Percentiles rank a stretch among this genome's conserved stretches.
phyloP scores from a whole-genome alignment of 2,113 vertebrate species.

The Perognathus longimembris region DNA sequence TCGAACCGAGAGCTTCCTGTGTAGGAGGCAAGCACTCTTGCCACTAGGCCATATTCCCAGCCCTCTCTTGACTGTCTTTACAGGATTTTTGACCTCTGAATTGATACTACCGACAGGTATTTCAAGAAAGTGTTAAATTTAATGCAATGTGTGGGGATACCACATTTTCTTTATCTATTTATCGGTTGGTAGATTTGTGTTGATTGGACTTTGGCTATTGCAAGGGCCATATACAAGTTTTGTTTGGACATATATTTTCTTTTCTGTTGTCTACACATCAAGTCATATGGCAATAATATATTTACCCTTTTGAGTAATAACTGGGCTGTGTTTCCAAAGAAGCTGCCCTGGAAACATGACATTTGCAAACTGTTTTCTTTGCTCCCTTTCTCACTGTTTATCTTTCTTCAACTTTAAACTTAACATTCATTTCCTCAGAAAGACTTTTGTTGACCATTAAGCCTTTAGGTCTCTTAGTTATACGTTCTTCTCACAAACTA shows the following conservation, averaged over 20 bases:
- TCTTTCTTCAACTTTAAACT: neutral
- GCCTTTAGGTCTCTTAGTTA: neutral
- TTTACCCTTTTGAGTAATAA: neutral
- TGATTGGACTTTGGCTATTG: neutral
- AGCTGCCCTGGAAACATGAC: accelerated
- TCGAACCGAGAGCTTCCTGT: too few species aligned
- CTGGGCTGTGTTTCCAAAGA: neutral
- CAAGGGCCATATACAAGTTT: neutral
- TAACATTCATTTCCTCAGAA: neutral
- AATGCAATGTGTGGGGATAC: neutral
- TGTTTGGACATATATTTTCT: neutral
- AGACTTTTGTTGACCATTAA: neutral
- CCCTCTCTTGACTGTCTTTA: neutral
- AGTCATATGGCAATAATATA: neutral
- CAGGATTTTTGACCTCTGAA: neutral
- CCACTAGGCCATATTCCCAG: too few species aligned
- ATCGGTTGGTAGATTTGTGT: neutral
- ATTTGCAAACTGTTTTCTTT: neutral
- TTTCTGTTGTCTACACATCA: neutral
- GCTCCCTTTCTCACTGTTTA: neutral
- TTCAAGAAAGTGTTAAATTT: conserved; percentile 14
- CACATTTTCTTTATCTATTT: neutral
- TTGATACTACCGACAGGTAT: neutral
- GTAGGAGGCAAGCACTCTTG: too few species aligned
- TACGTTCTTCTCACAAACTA: neutral